phyloP scores from a whole-genome alignment of 2,888 invertebrate genomes.

The Dynastes hyllus region DNA sequence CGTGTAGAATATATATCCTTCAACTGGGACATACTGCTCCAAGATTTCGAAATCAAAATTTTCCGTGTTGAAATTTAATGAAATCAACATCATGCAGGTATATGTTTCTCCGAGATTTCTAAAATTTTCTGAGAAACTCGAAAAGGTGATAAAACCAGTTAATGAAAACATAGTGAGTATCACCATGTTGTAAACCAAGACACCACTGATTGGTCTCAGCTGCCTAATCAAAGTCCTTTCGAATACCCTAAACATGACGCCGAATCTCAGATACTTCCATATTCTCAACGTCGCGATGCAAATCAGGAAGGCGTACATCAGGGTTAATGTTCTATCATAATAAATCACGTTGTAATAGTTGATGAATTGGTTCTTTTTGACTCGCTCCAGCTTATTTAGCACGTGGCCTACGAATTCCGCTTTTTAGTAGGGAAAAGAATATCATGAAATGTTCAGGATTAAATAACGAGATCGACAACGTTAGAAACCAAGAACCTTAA shows the following conservation, averaged over 20 bases:
- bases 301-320: conserved; percentile 55
- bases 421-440: conserved; percentile 40
- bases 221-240: conserved; percentile 55
- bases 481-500: conserved; percentile 53
- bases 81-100: conserved; percentile 54
- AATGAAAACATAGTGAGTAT: conserved; percentile 52
- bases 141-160: conserved; percentile 46
- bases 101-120: conserved; percentile 49
- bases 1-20: conserved; percentile 50
- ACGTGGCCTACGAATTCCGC: conserved; percentile 51
- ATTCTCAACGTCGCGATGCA: conserved; percentile 56
- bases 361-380: conserved; percentile 56
- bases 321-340: conserved; percentile 51
- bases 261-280: conserved; percentile 58
- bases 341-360: conserved; percentile 54
- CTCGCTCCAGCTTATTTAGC: conserved; percentile 53
- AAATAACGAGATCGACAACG: conserved; percentile 55
- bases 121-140: conserved; percentile 49
- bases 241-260: conserved; percentile 56
- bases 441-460: conserved; percentile 43
- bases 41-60: conserved; percentile 53
- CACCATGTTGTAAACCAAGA: conserved; percentile 52
- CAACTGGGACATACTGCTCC: conserved; percentile 16
- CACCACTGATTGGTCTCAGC: conserved; percentile 44
- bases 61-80: conserved; percentile 54